Evolutionary conservation across 2,797 vertebrate genomes (phyloP), one percentile per base, ranked within the genome.

Genomic region (Pipistrellus nathusii): DNA sequence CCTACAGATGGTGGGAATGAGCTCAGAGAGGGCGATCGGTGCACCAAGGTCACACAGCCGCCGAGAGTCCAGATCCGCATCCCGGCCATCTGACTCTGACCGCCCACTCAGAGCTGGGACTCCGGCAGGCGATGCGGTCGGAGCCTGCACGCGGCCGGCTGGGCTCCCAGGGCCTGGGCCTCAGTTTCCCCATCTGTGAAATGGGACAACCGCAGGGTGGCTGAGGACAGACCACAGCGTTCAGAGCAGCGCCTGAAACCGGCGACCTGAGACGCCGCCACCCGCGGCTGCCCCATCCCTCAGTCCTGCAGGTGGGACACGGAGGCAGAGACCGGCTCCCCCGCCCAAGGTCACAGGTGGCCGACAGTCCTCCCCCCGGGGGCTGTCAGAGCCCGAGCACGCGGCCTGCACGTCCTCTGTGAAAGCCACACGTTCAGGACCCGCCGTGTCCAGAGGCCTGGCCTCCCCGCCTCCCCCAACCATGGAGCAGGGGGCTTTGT

Each of bases 361-460:
- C 8, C 1, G 0, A 18, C 0, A 2, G 5, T 3, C 10, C n/a
- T 10, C n/a, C 15, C 38, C 6, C 30, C 6, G 0, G 0, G 59
- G 48, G 10, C 59, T 35, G 32, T 30, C 12, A 6, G 78, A 86
- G 8, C 59, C 73, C 14, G 15, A 14, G 32, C 21, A 10, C 1
- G 0, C 0, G 5, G 51, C 38, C 32, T 6, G 6, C n/a, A 21
- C 14, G 6, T 25, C 32, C 85, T 23, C 44, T 2, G 13, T 1
- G 13, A 27, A 14, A 6, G 7, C 7, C 6, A 3, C 5, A 6
- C 17, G 10, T 0, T 32, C 18, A 2, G 32, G 17, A 2, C 4
- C 7, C 2, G 0, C 48, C 6, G 0, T 21, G 23, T 25, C n/a
- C 53, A 41, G 17, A 55, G 25, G 59, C 23, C 7, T 30, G 5